Conservation (phyloP, 2,113 vertebrate genomes). For the Okapia johnstoni region DNA sequence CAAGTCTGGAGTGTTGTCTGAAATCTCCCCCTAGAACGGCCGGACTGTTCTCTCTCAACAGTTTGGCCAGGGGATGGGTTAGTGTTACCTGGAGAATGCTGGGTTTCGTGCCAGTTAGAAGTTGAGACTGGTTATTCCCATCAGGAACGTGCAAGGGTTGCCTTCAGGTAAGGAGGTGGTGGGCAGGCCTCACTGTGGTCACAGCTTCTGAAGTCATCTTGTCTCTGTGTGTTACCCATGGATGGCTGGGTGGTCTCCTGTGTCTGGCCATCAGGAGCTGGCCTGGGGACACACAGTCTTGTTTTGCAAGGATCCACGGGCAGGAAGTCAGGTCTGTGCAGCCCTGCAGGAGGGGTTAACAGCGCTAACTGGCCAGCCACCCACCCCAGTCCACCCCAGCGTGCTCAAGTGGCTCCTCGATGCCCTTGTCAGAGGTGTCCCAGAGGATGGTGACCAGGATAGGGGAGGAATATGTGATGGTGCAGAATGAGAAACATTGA, state of each 20-base stretch:
- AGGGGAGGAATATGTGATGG: not conserved
- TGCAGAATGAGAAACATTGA: not conserved
- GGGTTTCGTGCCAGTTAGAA: not conserved
- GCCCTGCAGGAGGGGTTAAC: not conserved
- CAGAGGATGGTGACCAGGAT: not conserved
- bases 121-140: not conserved
- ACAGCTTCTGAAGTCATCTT: not conserved
- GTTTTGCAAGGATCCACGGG: not conserved
- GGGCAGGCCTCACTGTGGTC: not conserved
- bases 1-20: not conserved
- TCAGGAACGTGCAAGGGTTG: not conserved
- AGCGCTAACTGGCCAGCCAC: not conserved
- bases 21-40: not conserved
- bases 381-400: not conserved
- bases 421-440: not conserved
- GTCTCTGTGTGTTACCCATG: not conserved
- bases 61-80: not conserved
- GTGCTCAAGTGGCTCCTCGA: not conserved
- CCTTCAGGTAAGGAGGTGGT: not conserved
- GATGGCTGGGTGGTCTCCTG: accelerated
- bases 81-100: not conserved
- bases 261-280: not conserved
- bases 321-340: not conserved
- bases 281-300: not conserved
- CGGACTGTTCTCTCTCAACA: not conserved